Evolutionary conservation across 2,797 vertebrate genomes (phyloP), one percentile per base, ranked within the genome.

Genomic region (Cheirogaleus major): DNA sequence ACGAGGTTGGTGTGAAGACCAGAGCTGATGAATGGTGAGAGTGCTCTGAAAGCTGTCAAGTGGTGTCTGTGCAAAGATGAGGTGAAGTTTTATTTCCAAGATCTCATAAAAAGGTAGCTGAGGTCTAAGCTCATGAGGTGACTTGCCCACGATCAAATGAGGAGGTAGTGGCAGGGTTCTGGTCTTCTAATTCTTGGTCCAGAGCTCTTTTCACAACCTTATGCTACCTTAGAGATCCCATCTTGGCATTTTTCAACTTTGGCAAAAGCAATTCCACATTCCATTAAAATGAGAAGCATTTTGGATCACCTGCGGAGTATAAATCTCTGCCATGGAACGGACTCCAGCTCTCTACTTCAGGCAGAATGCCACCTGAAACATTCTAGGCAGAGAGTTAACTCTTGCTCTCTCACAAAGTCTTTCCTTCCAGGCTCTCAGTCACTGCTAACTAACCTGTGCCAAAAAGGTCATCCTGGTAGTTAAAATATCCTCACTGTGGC

Each of bases 211-310:
- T 14, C 38, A 81, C 18, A 92, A 23, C 20, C 32, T 82, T 57
- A 85, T 6, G 91, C 38, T 93, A 32, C 61, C 69, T 93, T 73
- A 80, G 65, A 73, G 59, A 78, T 23, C 38, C 65, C 48, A 82
- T 75, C 59, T n/a, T 81, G 81, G 48, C 27, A 79, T 90, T 94
- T 76, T 94, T 84, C 59, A 89, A 50, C 87, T 79, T 70, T 93
- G 84, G 75, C 95, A 95, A 96, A 91, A 85, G 72, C 55, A 59
- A 81, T 32, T 83, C 90, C 23, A 84, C 11, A 79, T 75, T 79
- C 92, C 86, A 93, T 90, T 94, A 96, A 76, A 93, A 80, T 7
- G 27, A 93, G 79, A 93, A 94, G 83, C 67, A 91, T 52, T 89
- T n/a, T 83, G 72, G 59, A 86, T 81, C 83, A 93, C 83, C 73